Base-by-base conservation (phyloP, 2,113 vertebrate genomes). In the Laticauda laticaudata region DNA sequence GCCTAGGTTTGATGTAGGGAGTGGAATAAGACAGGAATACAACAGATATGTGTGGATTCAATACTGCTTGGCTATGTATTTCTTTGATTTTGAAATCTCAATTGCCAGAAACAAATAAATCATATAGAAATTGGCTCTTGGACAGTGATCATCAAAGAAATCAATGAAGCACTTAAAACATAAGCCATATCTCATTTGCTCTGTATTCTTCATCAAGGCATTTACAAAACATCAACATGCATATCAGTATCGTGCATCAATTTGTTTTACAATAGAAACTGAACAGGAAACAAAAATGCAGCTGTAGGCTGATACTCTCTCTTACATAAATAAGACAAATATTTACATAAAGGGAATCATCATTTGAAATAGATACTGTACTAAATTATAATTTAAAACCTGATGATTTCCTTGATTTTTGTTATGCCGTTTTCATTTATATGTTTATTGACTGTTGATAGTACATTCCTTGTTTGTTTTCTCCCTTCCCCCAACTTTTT, bases 231-330 rank as follows among this genome's bases (percentile, higher is more conserved):
- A 87, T 92, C 21, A 93, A 23, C 88, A 56, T 91, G 48, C 87
- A 56, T 89, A 43, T 91, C 59, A 2, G 69, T 0, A 1, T 53
- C 0, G 86, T 57, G 94, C 87, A 18, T 21, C 55, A 92, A 90
- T 95, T 93, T 92, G 89, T 61, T 69, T 87, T 89, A 85, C 90
- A 89, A 93, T 91, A 85, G 61, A 89, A 69, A 59, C 53, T 86
- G 86, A 91, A 69, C 75, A 48, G 85, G 85, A 93, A 93, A 91
- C 90, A 39, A 95, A 95, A 94, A 91, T 69, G 8, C 11, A 61
- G 39, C 69, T 91, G 39, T 57, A 56, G 85, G 43, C 90, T 54
- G 48, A 89, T 94, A 92, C 87, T 54, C 56, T 23, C 92, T 0
- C 6, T 64, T 86, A 15, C 75, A 89, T 95, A 91, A 89, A 94